These are phyloP conservation scores for Drosophila truncata DNA, from an alignment of 1,140 invertebrate genomes.

Conservation along the genomic window DNA sequence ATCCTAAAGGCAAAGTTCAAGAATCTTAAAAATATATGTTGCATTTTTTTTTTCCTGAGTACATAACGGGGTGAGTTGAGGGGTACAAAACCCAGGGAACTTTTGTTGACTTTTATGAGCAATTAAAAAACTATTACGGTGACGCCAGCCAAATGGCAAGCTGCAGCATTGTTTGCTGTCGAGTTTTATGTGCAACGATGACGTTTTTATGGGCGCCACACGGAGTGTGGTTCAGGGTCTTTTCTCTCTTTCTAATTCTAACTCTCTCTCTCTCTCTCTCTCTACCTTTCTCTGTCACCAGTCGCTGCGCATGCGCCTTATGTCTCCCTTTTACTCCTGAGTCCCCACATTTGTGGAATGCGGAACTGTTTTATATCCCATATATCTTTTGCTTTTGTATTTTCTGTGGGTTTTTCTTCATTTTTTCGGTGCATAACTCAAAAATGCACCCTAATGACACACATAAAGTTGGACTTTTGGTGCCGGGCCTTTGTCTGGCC, in stretches of 20 bases:
- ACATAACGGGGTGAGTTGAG: conserved; percentile 1
- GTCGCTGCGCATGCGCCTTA: conserved; percentile 33
- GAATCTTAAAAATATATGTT: neutral
- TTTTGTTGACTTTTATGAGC: conserved; percentile 66
- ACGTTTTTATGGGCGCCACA: conserved; percentile 75
- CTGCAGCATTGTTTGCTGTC: conserved; percentile 55
- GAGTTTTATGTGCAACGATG: conserved; percentile 61
- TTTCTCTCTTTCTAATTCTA: neutral
- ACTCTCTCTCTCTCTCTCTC: neutral
- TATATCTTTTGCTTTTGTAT: conserved; percentile 23
- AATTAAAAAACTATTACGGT: conserved; percentile 77
- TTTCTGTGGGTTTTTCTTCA: conserved; percentile 19
- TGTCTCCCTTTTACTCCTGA: conserved; percentile 2
- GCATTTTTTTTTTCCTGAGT: neutral
- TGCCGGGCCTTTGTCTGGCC: conserved; percentile 1
- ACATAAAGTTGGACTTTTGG: conserved; percentile 36
- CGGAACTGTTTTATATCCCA: conserved; percentile 56
- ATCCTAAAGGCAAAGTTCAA: neutral
- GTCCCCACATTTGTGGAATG: conserved; percentile 49
- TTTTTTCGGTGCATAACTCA: conserved; percentile 40
- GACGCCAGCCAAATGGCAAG: conserved; percentile 41
- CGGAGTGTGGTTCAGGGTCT: conserved; percentile 51
- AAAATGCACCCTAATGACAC: conserved; percentile 58
- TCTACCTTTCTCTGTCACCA: conserved; percentile 1
- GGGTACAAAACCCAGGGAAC: conserved; percentile 16